Evolutionary conservation across 1,140 invertebrate species (phyloP).

Genomic region (Bicyclus anynana): DNA sequence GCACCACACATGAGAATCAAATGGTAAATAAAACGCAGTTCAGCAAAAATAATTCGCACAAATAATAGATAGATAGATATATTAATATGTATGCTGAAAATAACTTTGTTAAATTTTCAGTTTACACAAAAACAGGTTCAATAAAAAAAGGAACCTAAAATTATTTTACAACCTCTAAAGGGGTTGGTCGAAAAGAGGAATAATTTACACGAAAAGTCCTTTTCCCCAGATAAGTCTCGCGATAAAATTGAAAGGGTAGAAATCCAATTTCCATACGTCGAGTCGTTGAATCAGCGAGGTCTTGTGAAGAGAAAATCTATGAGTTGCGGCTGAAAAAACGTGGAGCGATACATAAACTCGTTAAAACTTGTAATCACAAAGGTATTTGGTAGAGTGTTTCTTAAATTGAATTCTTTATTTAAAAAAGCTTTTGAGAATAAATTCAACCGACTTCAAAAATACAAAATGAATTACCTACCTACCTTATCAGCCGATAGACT

Average conservation of each 20-base stretch:
- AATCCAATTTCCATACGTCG: constrained; percentile 9
- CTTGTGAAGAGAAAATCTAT: not conserved
- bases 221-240: not conserved
- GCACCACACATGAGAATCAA: too few relatives aligned
- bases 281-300: not conserved
- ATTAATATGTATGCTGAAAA: too few relatives aligned
- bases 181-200: not conserved
- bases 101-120: too few relatives aligned
- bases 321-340: not conserved
- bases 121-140: too few relatives aligned
- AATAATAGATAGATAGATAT: too few relatives aligned
- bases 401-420: too few relatives aligned
- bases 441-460: too few relatives aligned
- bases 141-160: not conserved
- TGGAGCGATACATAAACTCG: not conserved
- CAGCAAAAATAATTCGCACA: too few relatives aligned
- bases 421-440: too few relatives aligned
- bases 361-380: not conserved
- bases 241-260: constrained; percentile 8
- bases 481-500: too few relatives aligned
- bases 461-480: too few relatives aligned
- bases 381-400: not conserved
- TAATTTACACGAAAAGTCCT: constrained; percentile 1
- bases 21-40: too few relatives aligned
- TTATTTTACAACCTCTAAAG: not conserved